Conservation (phyloP, 1,140 invertebrate genomes). For the Eciton burchellii region DNA sequence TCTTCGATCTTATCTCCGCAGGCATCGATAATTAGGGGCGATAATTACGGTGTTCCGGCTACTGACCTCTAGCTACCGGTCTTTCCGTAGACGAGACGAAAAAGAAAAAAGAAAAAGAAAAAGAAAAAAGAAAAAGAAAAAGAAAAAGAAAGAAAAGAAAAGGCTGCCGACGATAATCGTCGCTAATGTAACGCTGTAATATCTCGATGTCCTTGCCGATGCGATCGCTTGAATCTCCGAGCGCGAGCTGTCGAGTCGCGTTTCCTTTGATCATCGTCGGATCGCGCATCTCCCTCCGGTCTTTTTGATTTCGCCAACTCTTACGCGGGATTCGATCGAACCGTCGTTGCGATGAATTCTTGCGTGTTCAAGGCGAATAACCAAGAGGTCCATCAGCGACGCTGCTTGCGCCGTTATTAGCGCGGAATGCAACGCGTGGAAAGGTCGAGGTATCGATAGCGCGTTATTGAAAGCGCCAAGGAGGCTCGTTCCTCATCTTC, state of each 20-base stretch:
- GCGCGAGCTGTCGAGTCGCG: background rate
- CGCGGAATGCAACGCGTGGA: background rate
- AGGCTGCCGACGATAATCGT: slow-evolving; percentile 32
- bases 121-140: no score
- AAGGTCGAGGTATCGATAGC: slow-evolving; percentile 33
- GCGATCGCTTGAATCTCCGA: background rate
- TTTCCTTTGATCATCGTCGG: background rate
- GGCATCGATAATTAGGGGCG: slow-evolving; percentile 73
- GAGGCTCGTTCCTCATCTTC: background rate
- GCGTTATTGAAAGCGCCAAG: slow-evolving; percentile 33
- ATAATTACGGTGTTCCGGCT: slow-evolving; percentile 74
- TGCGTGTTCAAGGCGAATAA: slow-evolving; percentile 47
- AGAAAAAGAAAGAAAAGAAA: no score
- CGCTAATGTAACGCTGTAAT: slow-evolving; percentile 54
- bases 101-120: no score
- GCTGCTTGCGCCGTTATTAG: slow-evolving; percentile 23
- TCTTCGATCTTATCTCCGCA: slow-evolving; percentile 73
- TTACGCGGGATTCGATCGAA: background rate
- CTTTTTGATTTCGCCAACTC: background rate
- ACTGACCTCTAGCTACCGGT: slow-evolving; percentile 72
- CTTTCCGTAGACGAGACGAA: slow-evolving; percentile 40
- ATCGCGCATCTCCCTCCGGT: background rate
- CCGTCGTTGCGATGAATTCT: slow-evolving; percentile 2
- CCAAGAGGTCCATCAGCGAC: slow-evolving; percentile 45
- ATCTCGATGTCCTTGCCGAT: slow-evolving; percentile 50